Base-by-base conservation (phyloP, 2,113 vertebrate species). In the Regulus satrapa region DNA sequence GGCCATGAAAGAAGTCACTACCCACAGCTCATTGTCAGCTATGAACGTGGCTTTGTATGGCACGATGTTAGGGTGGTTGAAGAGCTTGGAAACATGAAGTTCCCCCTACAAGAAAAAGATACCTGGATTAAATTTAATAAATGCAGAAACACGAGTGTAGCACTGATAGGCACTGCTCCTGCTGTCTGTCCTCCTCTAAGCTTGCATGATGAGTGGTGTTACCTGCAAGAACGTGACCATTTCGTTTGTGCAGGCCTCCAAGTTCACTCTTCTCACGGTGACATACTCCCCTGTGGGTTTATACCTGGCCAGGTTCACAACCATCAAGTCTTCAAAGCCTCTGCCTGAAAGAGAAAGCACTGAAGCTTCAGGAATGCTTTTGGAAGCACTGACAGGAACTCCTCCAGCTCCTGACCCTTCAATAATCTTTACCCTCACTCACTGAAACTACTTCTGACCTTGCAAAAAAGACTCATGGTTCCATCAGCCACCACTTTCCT, bases 161-260 rank as follows among this genome's bases (percentile, higher is more conserved):
- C 36, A 38, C 1, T 62, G 72, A 14, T 3, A 56, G 74, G 59
- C 72, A 21, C 18, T 28, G 75, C 28, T 74, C 36, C 17, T n/a
- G 18, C 62, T 58, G 26, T 5, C 64, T 72, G 32, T 26, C 72
- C 77, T 55, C 75, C 76, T 45, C 68, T 32, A 24, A 62, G 29
- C 9, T 18, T 38, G 41, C 58, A 28, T 3, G 34, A 6, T 2
- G 45, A 38, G 18, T 56, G 4, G 0, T 2, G 43, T 95, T 97
- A 99, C 99, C 99, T 99, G 99, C 96, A 99, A 97, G 97, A 99
- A 99, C 0, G 97, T 98, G 73, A 99, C 99, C 99, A 99, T 99
- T 97, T 99, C 99, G 14, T 99, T 99, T 32, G 99, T 99, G 96
- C 99, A 99, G 9, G 98, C 98, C 97, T 99, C 99, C 93, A 99